Base-by-base conservation (phyloP, 2,888 invertebrate genomes). In the Zaprionus bogoriensis region DNA sequence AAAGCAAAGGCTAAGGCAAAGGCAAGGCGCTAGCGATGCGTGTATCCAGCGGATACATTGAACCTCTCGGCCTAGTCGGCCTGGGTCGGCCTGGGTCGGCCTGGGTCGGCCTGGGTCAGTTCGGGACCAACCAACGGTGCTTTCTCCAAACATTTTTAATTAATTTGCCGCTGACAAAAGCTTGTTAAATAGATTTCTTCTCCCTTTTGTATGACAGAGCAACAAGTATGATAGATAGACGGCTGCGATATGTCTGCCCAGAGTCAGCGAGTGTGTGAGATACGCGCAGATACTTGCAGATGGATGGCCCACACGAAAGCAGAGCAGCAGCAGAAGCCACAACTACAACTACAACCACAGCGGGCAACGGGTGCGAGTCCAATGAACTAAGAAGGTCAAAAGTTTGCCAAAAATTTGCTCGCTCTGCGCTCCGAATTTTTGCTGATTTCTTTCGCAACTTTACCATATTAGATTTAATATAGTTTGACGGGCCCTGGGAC, bases 331-430 rank as follows among this genome's bases (percentile, higher is more conserved):
- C 53, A 25, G 28, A 54, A 50, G 17, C 53, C 20, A 27, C 52
- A 54, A 45, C 46, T 41, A 22, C 45, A 39, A 44, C 46, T n/a
- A n/a, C n/a, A n/a, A 48, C 36, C 62, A 57, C 52, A 41, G 14
- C 17, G 28, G 25, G 36, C 27, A n/a, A n/a, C n/a, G n/a, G n/a
- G n/a, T n/a, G n/a, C 39, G 54, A 75, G 87, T 87, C 83, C 86
- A 85, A 73, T 85, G 84, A 84, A 86, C 83, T 69, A 74, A 66
- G 71, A 67, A 79, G 77, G 81, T 87, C 77, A 84, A 83, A 69
- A 64, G 51, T 50, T 74, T 66, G 67, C 75, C n/a, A 71, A 71
- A 68, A 64, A 47, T 39, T 81, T 80, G 38, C 54, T 36, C 20
- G 27, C 55, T 32, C 20, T 19, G 55, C 12, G 53, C 30, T 57